phyloP scores from a whole-genome alignment of 2,888 invertebrate genomes.

The Ophonus ardosiacus region DNA sequence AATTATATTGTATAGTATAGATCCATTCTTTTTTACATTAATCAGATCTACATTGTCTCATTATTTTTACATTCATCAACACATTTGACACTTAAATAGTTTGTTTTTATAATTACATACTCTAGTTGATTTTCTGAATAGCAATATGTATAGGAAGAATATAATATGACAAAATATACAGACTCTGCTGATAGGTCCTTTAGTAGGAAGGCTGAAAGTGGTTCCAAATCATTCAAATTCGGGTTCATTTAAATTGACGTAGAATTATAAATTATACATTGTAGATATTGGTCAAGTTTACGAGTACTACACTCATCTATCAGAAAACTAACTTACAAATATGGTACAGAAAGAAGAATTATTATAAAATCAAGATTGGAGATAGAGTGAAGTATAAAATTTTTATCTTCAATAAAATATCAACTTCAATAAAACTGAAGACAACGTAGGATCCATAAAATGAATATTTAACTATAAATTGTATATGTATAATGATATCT shows the following conservation, averaged over 20 bases:
- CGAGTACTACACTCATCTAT: slow-evolving; percentile 30
- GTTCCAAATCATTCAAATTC: slow-evolving; percentile 61
- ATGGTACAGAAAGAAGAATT: slow-evolving; percentile 17
- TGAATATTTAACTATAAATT: slow-evolving; percentile 54
- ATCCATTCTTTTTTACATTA: slow-evolving; percentile 62
- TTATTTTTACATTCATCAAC: slow-evolving; percentile 61
- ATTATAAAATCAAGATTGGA: slow-evolving; percentile 1
- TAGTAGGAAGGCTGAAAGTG: slow-evolving; percentile 59
- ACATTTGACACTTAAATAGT: slow-evolving; percentile 63
- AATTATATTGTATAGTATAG: slow-evolving; percentile 38
- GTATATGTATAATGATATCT: slow-evolving; percentile 60
- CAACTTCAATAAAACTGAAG: slow-evolving; percentile 63
- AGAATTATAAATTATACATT: slow-evolving; percentile 51
- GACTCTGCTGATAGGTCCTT: slow-evolving; percentile 55
- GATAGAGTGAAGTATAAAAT: neutral
- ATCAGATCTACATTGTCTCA: slow-evolving; percentile 62
- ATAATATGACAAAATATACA: slow-evolving; percentile 62
- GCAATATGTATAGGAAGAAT: slow-evolving; percentile 59
- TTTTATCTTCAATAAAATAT: slow-evolving; percentile 35
- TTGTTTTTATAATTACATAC: slow-evolving; percentile 48
- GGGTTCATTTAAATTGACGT: slow-evolving; percentile 57
- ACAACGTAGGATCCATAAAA: slow-evolving; percentile 59
- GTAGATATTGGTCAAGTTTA: slow-evolving; percentile 50
- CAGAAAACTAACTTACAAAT: slow-evolving; percentile 34
- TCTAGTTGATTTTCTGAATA: slow-evolving; percentile 59